Evolutionary conservation across 2,888 invertebrate genomes (phyloP).

Genomic region (Heliconius hortense): DNA sequence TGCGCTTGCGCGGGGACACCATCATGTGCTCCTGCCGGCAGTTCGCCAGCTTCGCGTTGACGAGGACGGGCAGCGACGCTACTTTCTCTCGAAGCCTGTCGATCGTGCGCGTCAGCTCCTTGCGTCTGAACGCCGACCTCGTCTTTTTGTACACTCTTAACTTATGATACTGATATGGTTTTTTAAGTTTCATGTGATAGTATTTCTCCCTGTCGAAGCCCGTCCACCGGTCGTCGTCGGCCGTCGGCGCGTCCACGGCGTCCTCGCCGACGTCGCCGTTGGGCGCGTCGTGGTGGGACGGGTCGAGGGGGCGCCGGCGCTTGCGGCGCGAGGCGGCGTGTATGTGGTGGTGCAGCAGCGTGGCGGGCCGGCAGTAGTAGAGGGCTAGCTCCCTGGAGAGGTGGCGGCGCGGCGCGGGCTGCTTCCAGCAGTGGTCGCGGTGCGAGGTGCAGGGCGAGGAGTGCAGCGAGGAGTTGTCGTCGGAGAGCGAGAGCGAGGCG

Average conservation of each 20-base stretch:
- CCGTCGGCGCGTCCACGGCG: conserved; percentile 56
- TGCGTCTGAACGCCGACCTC: conserved; percentile 60
- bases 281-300: conserved; percentile 54
- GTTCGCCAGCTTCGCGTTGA: conserved; percentile 71
- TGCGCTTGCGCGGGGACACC: conserved; percentile 91
- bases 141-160: conserved; percentile 77
- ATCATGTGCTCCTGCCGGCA: conserved; percentile 81
- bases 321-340: conserved; percentile 76
- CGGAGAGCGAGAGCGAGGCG: conserved; percentile 92
- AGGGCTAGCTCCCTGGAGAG: conserved; percentile 88
- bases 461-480: conserved; percentile 94
- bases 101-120: conserved; percentile 62
- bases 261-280: conserved; percentile 65
- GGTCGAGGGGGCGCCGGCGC: conserved; percentile 86
- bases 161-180: conserved; percentile 78
- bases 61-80: conserved; percentile 65
- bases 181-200: conserved; percentile 78
- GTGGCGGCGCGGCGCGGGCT: conserved; percentile 87
- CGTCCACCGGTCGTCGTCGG: conserved; percentile 61
- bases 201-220: conserved; percentile 72
- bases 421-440: conserved; percentile 95
- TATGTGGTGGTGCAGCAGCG: conserved; percentile 70
- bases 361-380: conserved; percentile 84
- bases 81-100: conserved; percentile 68
- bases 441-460: conserved; percentile 91